phyloP scores from a whole-genome alignment of 1,140 invertebrate species.

The Sinella curviseta region DNA sequence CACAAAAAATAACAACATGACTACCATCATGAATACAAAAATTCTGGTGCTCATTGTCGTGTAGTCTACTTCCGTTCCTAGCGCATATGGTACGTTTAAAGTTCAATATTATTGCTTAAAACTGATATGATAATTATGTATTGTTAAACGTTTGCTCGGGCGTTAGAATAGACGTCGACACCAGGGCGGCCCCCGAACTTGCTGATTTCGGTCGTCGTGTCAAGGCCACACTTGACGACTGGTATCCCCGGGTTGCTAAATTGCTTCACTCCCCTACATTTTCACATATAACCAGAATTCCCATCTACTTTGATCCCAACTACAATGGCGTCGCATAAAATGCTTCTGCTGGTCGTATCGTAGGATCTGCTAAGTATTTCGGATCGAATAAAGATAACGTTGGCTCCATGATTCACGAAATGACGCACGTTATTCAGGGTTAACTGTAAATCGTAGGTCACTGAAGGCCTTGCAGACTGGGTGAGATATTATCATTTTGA shows the following conservation, averaged over 20 bases:
- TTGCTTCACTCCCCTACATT: slow-evolving; percentile 34
- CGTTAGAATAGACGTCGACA: too few species aligned
- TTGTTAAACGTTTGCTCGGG: too few species aligned
- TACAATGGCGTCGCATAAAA: slow-evolving; percentile 48
- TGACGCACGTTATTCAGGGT: slow-evolving; percentile 42
- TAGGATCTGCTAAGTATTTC: slow-evolving; percentile 43
- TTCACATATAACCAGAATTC: slow-evolving; percentile 29
- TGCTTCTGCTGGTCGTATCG: slow-evolving; percentile 35
- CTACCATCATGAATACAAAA: too few species aligned
- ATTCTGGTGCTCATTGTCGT: too few species aligned
- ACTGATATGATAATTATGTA: too few species aligned
- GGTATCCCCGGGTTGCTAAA: slow-evolving; percentile 32
- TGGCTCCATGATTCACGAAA: slow-evolving; percentile 47
- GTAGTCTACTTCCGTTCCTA: too few species aligned
- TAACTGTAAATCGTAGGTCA: slow-evolving; percentile 39
- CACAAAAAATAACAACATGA: too few species aligned
- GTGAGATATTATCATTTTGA: slow-evolving; percentile 45
- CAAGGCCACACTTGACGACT: slow-evolving; percentile 26
- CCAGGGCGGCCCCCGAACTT: slow-evolving; percentile 33
- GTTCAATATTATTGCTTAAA: too few species aligned
- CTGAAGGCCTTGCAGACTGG: slow-evolving; percentile 44
- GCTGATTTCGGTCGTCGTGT: slow-evolving; percentile 36
- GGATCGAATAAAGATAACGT: slow-evolving; percentile 36
- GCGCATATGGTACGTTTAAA: too few species aligned
- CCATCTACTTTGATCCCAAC: slow-evolving; percentile 43